A percentile compares a stretch with the other conserved stretches of the same genome.
phyloP scores from a whole-genome alignment of 2,113 vertebrate genomes.

The Sisor rabdophorus region DNA sequence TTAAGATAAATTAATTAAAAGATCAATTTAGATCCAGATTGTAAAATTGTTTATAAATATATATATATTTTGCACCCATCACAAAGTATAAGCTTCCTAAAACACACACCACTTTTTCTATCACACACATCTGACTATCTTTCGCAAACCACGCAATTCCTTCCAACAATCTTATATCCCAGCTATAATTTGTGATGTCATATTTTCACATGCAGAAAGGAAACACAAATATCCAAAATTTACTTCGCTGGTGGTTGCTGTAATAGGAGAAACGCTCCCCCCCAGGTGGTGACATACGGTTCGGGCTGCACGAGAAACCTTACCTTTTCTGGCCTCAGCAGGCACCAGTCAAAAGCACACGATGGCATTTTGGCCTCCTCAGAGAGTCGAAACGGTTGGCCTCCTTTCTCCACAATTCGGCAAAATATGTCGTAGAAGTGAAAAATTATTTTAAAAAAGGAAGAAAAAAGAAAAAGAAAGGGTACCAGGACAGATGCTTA shows the following conservation, averaged over 20 bases:
- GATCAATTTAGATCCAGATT: background rate
- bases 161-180: background rate
- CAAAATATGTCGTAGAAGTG: conserved; percentile 30
- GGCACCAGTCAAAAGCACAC: conserved; percentile 85
- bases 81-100: background rate
- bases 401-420: conserved; percentile 44
- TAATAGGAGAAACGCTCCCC: background rate
- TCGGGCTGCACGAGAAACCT: conserved; percentile 56
- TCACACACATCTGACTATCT: background rate
- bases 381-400: conserved; percentile 33
- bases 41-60: background rate
- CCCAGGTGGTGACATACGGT: conserved; percentile 16
- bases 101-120: conserved; percentile 11
- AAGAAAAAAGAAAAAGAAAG: background rate
- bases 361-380: conserved; percentile 83
- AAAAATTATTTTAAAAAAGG: background rate
- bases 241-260: background rate
- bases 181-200: background rate
- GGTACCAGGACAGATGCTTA: conserved; percentile 30
- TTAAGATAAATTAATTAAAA: background rate
- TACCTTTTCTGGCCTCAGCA: conserved; percentile 84
- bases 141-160: background rate
- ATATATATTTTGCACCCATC: conserved; percentile 1
- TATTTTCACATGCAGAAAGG: background rate
- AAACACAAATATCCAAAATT: background rate